Conservation (phyloP, 2,113 vertebrate species). For the Rhodinocichla rosea region DNA sequence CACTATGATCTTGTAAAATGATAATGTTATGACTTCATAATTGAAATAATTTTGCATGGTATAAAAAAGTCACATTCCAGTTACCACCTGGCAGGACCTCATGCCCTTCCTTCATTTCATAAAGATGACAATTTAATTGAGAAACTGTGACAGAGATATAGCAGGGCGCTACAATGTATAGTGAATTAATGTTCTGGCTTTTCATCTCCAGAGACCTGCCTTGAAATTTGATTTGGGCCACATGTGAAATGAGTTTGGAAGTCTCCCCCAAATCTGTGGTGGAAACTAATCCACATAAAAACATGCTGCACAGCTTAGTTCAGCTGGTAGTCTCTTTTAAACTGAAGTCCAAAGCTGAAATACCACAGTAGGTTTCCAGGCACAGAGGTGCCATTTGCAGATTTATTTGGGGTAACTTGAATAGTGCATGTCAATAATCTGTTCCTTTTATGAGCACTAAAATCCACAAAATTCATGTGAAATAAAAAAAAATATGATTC, state of each 20-base stretch:
- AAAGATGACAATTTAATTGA: slow-evolving; percentile 46
- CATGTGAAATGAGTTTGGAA: slow-evolving; percentile 23
- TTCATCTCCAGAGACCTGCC: background rate
- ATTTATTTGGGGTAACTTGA: background rate
- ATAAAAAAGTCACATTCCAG: slow-evolving; percentile 15
- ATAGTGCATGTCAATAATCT: background rate
- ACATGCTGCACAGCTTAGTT: background rate
- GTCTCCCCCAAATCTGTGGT: background rate
- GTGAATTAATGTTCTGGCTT: background rate
- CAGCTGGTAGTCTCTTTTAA: background rate
- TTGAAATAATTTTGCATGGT: slow-evolving; percentile 38
- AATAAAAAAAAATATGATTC: background rate
- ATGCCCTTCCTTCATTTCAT: slow-evolving; percentile 17
- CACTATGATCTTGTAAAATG: background rate
- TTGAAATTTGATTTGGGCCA: slow-evolving; percentile 20
- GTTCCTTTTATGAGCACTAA: slow-evolving; percentile 22
- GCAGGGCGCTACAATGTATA: background rate
- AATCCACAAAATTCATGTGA: background rate
- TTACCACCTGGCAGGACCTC: slow-evolving; percentile 37
- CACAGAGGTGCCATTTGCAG: background rate
- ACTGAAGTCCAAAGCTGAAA: background rate
- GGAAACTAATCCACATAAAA: background rate
- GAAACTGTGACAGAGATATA: slow-evolving; percentile 35
- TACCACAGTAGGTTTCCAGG: background rate
- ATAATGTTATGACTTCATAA: slow-evolving; percentile 43